Conservation (phyloP, 2,888 invertebrate genomes). For the Volucella inanis region DNA sequence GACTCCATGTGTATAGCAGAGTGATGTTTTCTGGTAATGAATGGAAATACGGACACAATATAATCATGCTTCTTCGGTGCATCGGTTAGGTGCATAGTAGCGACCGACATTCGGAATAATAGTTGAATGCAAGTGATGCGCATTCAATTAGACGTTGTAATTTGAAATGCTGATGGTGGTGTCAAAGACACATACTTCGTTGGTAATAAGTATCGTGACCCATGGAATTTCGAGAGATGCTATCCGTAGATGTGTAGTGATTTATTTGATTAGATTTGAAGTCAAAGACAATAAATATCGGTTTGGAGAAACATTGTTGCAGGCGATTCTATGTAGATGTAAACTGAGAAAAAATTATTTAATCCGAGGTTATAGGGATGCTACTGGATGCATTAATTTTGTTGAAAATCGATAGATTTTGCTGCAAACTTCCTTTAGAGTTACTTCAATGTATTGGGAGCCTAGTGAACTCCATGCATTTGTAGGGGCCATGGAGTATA, state of each 20-base stretch:
- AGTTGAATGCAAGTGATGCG: slow-evolving; percentile 50
- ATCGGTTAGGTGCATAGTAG: slow-evolving; percentile 45
- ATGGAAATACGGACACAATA: slow-evolving; percentile 38
- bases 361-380: too few relatives aligned
- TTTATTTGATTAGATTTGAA: too few relatives aligned
- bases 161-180: slow-evolving; percentile 33
- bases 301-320: too few relatives aligned
- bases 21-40: slow-evolving; percentile 54
- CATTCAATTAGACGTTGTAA: slow-evolving; percentile 58
- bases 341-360: too few relatives aligned
- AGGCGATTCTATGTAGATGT: too few relatives aligned
- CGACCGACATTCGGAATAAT: slow-evolving; percentile 23
- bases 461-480: too few relatives aligned
- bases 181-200: not conserved
- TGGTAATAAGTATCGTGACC: not conserved
- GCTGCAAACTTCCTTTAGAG: too few relatives aligned
- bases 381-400: too few relatives aligned
- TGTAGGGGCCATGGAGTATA: too few relatives aligned
- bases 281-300: too few relatives aligned
- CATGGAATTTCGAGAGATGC: not conserved
- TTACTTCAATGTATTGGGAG: too few relatives aligned
- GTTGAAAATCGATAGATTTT: too few relatives aligned
- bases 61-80: slow-evolving; percentile 31
- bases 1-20: slow-evolving; percentile 27
- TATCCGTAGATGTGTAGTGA: not conserved